Base-by-base conservation (phyloP, 2,113 vertebrate genomes). In the Strix uralensis region DNA sequence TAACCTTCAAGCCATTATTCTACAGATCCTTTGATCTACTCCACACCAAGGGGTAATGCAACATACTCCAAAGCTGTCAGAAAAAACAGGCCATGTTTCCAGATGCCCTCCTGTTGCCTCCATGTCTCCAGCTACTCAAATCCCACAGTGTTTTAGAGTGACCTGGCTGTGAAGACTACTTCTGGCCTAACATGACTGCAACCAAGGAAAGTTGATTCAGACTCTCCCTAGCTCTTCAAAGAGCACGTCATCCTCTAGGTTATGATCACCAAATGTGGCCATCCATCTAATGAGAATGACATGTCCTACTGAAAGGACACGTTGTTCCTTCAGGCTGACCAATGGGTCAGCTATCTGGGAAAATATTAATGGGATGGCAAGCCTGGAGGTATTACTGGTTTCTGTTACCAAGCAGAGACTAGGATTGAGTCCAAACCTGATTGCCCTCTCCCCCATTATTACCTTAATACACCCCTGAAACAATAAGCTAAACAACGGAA, bases 331-430 rank as follows among this genome's bases (percentile, higher is more conserved):
- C 92, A 96, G 96, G 92, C 88, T 97, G 95, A 79, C 95, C 34
- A 40, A 77, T 70, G 77, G 80, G 83, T 94, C 71, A 95, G 91
- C 95, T 94, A 97, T 92, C 92, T 71, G 67, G 82, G 69, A 97
- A 97, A 97, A 95, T 61, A 96, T 92, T 97, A 93, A 84, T 17
- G 30, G 34, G 87, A 63, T 88, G 69, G 95, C 71, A 97, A 97
- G 88, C 67, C 81, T 25, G 4, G 67, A 82, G 74, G 67, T 86
- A 94, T 95, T 96, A 79, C 23, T 65, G 61, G n/a, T 57, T 10
- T 94, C 55, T 62, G 57, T 93, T 96, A 97, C 32, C 34, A 88
- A 94, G 66, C 74, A 84, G 13, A 29, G 49, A 47, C 58, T 34
- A 65, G 70, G 44, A 71, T 0, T 79, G 67, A 94, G 29, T 74